A percentile compares a stretch with the other conserved stretches of the same genome.
Evolutionary conservation across 2,797 vertebrate species (phyloP).

Genomic region (Vipera ursinii): DNA sequence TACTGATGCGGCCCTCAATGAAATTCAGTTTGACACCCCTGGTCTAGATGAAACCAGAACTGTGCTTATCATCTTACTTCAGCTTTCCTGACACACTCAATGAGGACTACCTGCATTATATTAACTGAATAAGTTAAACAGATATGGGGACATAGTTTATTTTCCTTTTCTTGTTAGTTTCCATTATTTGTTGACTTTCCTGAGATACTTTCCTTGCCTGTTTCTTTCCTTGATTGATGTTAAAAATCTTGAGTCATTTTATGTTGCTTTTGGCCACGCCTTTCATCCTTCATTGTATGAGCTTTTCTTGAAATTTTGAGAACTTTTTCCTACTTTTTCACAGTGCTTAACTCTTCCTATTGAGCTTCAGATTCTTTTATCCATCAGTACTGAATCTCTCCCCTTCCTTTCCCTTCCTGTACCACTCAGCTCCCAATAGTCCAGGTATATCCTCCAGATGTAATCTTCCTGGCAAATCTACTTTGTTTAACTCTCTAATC

Average conservation of each 20-base stretch:
- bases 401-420: neutral
- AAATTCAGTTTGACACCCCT: no score
- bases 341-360: neutral
- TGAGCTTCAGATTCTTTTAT: neutral
- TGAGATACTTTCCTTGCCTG: neutral
- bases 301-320: neutral
- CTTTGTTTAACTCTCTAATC: slow-evolving; percentile 45
- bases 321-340: neutral
- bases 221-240: neutral
- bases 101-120: neutral
- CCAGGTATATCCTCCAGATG: neutral
- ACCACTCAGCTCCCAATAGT: neutral
- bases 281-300: neutral
- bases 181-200: neutral
- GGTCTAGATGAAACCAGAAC: neutral
- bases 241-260: neutral
- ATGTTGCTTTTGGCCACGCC: neutral
- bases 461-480: neutral
- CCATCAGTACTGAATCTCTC: neutral
- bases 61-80: neutral
- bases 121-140: neutral
- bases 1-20: no score
- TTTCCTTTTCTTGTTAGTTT: neutral
- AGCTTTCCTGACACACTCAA: neutral
- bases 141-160: neutral